Evolutionary conservation across 2,888 invertebrate species (phyloP).

Genomic region (Scaptomyza polygonia): DNA sequence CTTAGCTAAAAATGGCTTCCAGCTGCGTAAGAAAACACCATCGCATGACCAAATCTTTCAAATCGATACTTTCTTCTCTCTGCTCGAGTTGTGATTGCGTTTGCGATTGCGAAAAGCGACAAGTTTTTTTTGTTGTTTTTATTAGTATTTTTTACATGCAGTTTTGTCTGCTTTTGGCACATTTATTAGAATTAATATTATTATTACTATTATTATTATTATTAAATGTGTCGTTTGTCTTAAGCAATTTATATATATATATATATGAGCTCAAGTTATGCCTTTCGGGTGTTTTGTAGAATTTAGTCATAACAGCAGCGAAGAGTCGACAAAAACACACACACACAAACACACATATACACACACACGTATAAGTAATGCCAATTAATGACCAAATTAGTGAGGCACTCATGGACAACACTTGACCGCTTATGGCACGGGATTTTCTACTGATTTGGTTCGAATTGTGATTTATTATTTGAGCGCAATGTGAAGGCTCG

Average conservation of each 20-base stretch:
- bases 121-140: slow-evolving; percentile 52
- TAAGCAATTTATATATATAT: too few species aligned
- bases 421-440: slow-evolving; percentile 74
- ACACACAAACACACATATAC: slow-evolving; percentile 14
- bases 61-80: slow-evolving; percentile 67
- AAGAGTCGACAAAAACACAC: slow-evolving; percentile 14
- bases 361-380: slow-evolving; percentile 62
- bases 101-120: slow-evolving; percentile 51
- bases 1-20: slow-evolving; percentile 77
- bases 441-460: slow-evolving; percentile 81
- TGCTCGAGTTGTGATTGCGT: slow-evolving; percentile 79
- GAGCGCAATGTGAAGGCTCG: slow-evolving; percentile 70
- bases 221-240: slow-evolving; percentile 71
- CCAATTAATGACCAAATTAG: slow-evolving; percentile 81
- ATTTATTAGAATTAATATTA: slow-evolving; percentile 66
- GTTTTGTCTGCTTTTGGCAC: slow-evolving; percentile 69
- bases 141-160: slow-evolving; percentile 24
- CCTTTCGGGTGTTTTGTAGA: slow-evolving; percentile 78
- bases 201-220: slow-evolving; percentile 65
- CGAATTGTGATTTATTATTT: slow-evolving; percentile 78
- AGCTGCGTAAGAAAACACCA: slow-evolving; percentile 80
- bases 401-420: slow-evolving; percentile 77
- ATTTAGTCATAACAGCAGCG: slow-evolving; percentile 55
- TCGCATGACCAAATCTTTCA: slow-evolving; percentile 79
- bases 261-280: slow-evolving; percentile 77